Evolutionary conservation across 2,797 vertebrate species (phyloP).

Genomic region (Harpagifer antarcticus): DNA sequence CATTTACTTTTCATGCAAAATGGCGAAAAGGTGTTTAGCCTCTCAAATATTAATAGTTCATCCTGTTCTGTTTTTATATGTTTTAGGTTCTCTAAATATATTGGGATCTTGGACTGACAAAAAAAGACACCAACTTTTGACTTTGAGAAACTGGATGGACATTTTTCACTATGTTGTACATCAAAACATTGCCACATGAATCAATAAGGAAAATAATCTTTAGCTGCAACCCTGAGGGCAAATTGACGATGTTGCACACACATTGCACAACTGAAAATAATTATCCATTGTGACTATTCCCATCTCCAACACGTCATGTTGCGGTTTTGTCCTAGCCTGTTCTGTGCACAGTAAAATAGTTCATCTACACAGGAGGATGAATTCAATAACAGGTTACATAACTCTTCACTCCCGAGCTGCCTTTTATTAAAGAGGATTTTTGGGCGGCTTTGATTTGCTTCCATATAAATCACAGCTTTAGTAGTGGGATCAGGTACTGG

Average conservation of each 20-base stretch:
- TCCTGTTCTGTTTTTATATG: too few relatives aligned
- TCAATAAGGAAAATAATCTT: too few relatives aligned
- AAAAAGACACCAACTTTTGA: too few relatives aligned
- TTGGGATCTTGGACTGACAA: too few relatives aligned
- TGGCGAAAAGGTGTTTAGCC: too few relatives aligned
- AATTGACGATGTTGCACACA: not conserved
- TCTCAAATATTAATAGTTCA: too few relatives aligned
- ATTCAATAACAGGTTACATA: constrained; percentile 65
- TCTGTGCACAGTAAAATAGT: constrained; percentile 27
- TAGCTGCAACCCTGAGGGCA: too few relatives aligned
- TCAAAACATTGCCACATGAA: too few relatives aligned
- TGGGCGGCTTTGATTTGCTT: constrained; percentile 46
- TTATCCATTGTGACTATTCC: not conserved
- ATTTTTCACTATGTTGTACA: too few relatives aligned
- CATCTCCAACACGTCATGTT: not conserved
- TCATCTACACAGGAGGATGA: constrained; percentile 33
- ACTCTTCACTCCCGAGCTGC: constrained; percentile 57
- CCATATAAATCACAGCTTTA: constrained; percentile 48
- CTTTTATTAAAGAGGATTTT: constrained; percentile 60
- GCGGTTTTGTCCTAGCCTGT: not conserved
- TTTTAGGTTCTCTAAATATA: too few relatives aligned
- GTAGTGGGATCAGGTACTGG: constrained; percentile 31
- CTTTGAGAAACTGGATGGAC: too few relatives aligned
- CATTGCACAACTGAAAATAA: not conserved
- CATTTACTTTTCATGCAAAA: too few relatives aligned